Evolutionary conservation across 2,797 vertebrate species (phyloP).

Genomic region (Aulostomus chinensis): DNA sequence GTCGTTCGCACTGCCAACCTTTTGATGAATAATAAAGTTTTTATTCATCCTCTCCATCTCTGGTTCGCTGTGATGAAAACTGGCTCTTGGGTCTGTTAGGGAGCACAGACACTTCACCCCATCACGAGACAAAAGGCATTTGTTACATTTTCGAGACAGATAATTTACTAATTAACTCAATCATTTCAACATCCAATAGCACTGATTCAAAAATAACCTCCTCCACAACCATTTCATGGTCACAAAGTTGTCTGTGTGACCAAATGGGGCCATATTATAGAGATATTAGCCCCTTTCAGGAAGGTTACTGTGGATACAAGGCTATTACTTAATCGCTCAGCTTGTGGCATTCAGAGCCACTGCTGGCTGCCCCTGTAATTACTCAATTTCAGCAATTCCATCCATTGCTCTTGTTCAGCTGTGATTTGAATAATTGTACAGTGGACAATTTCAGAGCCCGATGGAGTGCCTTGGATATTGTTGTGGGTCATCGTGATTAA

Average conservation of each 20-base stretch:
- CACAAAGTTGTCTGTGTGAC: too few relatives aligned
- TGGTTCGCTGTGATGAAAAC: conserved; percentile 42
- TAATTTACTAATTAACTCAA: too few relatives aligned
- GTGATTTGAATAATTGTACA: conserved; percentile 76
- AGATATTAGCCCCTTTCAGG: conserved; percentile 62
- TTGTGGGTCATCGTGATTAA: conserved; percentile 61
- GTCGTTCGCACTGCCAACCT: conserved; percentile 57
- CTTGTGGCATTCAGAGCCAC: conserved; percentile 69
- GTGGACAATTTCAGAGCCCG: conserved; percentile 52
- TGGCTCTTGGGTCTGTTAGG: too few relatives aligned
- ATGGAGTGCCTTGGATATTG: conserved; percentile 46
- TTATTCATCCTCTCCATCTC: conserved; percentile 63
- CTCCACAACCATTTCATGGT: too few relatives aligned
- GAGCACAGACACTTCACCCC: too few relatives aligned
- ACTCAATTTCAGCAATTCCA: conserved; percentile 69
- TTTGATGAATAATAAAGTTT: conserved; percentile 79
- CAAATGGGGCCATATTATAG: conserved; percentile 49
- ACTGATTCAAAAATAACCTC: neutral
- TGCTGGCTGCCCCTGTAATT: conserved; percentile 65
- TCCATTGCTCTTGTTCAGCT: conserved; percentile 60
- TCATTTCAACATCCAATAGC: neutral
- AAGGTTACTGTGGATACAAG: conserved; percentile 70
- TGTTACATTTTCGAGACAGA: too few relatives aligned
- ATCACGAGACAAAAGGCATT: too few relatives aligned
- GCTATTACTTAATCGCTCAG: conserved; percentile 75